Conservation (phyloP, 1,140 invertebrate genomes). For the Physella acuta region DNA sequence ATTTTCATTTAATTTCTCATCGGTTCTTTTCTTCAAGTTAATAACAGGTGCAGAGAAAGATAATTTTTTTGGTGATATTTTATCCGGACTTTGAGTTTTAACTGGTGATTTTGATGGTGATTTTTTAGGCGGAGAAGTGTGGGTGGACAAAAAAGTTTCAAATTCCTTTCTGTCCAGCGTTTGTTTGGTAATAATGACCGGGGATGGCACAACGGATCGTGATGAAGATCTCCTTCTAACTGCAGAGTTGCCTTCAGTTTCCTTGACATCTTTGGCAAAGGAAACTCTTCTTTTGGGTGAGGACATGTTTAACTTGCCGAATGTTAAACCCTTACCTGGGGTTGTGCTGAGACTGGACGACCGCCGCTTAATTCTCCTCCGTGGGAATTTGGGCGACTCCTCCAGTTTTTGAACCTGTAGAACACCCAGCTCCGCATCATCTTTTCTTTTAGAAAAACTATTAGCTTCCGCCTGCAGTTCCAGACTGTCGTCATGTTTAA, state of each 20-base stretch:
- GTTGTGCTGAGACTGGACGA: slow-evolving; percentile 21
- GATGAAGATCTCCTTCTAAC: neutral
- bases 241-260: neutral
- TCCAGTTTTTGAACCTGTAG: slow-evolving; percentile 10
- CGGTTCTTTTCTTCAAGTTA: neutral
- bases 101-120: slow-evolving; percentile 10
- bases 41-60: neutral
- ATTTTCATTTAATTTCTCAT: neutral
- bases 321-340: slow-evolving; percentile 21
- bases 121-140: slow-evolving; percentile 9
- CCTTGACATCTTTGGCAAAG: slow-evolving; percentile 25
- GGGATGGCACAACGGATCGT: neutral
- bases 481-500: neutral
- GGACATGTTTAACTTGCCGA: slow-evolving; percentile 1
- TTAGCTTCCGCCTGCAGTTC: neutral
- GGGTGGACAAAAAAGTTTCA: slow-evolving; percentile 15
- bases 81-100: slow-evolving; percentile 3
- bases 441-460: neutral
- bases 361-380: slow-evolving; percentile 14
- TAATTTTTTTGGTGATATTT: neutral
- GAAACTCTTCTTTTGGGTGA: slow-evolving; percentile 16
- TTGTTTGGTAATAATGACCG: slow-evolving; percentile 1
- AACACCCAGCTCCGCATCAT: neutral
- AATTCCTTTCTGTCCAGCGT: slow-evolving; percentile 12
- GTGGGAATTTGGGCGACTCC: slow-evolving; percentile 15